Evolutionary conservation across 2,888 invertebrate genomes (phyloP).

Genomic region (Phyllotreta cruciferae): DNA sequence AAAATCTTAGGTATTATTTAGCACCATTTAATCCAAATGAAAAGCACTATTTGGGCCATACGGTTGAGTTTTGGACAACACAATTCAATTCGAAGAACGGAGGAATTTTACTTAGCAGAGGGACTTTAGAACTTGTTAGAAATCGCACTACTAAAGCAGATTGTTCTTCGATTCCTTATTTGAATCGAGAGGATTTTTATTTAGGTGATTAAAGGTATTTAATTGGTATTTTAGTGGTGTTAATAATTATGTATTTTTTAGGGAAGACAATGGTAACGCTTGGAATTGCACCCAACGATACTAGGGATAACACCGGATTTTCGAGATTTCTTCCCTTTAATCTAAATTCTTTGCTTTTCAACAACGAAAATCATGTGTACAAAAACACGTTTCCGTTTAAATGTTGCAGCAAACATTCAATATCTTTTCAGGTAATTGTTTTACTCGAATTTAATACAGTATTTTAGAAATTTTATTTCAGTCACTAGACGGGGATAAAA

Average conservation of each 20-base stretch:
- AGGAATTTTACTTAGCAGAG: conserved; percentile 65
- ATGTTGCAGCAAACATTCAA: conserved; percentile 63
- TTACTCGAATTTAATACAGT: conserved; percentile 9
- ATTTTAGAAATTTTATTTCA: conserved; percentile 46
- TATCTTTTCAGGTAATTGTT: conserved; percentile 61
- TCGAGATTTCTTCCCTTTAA: conserved; percentile 64
- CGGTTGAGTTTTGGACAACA: conserved; percentile 64
- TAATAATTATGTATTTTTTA: conserved; percentile 45
- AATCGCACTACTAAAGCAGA: conserved; percentile 48
- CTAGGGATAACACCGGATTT: conserved; percentile 61
- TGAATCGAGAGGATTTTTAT: conserved; percentile 67
- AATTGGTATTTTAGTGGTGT: conserved; percentile 1
- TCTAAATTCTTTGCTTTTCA: conserved; percentile 58
- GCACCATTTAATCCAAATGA: conserved; percentile 59
- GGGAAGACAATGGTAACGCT: conserved; percentile 63
- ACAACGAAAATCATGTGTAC: conserved; percentile 61
- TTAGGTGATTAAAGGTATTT: conserved; percentile 57
- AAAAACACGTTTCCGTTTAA: conserved; percentile 61
- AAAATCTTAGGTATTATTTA: conserved; percentile 64
- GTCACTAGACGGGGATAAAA: conserved; percentile 62
- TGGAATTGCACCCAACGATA: conserved; percentile 63
- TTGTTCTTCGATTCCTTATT: conserved; percentile 62
- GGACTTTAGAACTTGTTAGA: conserved; percentile 58
- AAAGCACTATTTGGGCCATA: conserved; percentile 65
- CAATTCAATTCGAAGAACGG: conserved; percentile 65